These are phyloP conservation scores for Pomatostomus ruficeps DNA, from an alignment of 2,113 vertebrate species.

Conservation along the genomic window DNA sequence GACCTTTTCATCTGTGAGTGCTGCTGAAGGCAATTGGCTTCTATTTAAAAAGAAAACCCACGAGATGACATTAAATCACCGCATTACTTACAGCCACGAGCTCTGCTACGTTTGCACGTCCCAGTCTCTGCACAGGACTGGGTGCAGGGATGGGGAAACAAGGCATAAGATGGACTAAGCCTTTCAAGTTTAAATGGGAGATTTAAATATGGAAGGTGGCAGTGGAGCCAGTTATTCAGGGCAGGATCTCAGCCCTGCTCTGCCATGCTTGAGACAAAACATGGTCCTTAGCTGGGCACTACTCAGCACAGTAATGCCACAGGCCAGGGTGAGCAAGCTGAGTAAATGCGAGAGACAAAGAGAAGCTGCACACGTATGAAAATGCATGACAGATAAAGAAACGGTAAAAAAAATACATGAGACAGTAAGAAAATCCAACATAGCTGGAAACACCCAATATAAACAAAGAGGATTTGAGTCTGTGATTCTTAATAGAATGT, in stretches of 20 bases:
- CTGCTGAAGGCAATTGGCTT: not conserved
- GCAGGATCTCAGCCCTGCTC: not conserved
- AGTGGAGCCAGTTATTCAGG: not conserved
- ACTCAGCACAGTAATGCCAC: not conserved
- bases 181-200: not conserved
- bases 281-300: not conserved
- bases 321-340: not conserved
- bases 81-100: not conserved
- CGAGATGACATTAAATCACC: not conserved
- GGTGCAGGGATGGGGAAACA: not conserved
- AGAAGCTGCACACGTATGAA: not conserved
- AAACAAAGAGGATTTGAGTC: not conserved
- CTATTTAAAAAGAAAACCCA: not conserved
- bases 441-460: not conserved
- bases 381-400: not conserved
- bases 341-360: not conserved
- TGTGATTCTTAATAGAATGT: not conserved
- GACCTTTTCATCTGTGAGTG: not conserved
- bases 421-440: not conserved
- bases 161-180: not conserved
- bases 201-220: accelerated
- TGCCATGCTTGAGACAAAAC: not conserved
- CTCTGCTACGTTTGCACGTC: accelerated
- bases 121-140: not conserved
- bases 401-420: not conserved